Conservation (phyloP, 1,140 invertebrate genomes). For the Halictus rubicundus region DNA sequence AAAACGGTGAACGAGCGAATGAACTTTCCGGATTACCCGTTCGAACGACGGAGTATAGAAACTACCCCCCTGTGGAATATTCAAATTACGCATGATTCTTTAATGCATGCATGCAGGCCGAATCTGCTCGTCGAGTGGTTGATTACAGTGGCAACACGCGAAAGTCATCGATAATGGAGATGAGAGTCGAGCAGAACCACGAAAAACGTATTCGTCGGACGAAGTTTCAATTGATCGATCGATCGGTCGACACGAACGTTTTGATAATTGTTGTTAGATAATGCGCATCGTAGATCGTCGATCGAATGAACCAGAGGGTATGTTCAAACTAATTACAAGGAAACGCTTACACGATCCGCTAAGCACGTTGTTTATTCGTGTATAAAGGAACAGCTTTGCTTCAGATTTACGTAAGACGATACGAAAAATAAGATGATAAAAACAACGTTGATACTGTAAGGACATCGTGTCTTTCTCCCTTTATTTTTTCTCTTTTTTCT, state of each 20-base stretch:
- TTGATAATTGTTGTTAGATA: slow-evolving; percentile 55
- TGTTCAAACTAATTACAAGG: not conserved
- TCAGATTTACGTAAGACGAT: not conserved
- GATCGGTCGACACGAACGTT: slow-evolving; percentile 10
- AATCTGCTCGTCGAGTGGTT: not conserved
- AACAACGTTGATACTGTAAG: too few species aligned
- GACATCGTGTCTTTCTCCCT: too few species aligned
- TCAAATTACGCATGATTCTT: not conserved
- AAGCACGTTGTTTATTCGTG: too few species aligned
- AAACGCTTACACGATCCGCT: not conserved
- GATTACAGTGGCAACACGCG: slow-evolving; percentile 11
- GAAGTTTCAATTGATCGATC: not conserved
- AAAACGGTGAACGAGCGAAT: not conserved
- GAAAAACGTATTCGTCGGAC: not conserved
- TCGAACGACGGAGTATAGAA: not conserved
- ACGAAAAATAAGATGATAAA: not conserved
- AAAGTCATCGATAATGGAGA: slow-evolving; percentile 38
- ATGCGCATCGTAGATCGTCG: slow-evolving; percentile 7
- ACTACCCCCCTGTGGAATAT: not conserved
- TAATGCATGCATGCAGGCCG: not conserved
- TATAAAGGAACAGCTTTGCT: not conserved
- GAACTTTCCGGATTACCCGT: not conserved
- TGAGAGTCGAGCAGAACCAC: not conserved
- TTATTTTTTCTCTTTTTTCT: too few species aligned
- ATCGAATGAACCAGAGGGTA: not conserved